Evolutionary conservation across 2,113 vertebrate genomes (phyloP), one percentile per base, ranked within the genome.

Genomic region (Isichthys henryi): DNA sequence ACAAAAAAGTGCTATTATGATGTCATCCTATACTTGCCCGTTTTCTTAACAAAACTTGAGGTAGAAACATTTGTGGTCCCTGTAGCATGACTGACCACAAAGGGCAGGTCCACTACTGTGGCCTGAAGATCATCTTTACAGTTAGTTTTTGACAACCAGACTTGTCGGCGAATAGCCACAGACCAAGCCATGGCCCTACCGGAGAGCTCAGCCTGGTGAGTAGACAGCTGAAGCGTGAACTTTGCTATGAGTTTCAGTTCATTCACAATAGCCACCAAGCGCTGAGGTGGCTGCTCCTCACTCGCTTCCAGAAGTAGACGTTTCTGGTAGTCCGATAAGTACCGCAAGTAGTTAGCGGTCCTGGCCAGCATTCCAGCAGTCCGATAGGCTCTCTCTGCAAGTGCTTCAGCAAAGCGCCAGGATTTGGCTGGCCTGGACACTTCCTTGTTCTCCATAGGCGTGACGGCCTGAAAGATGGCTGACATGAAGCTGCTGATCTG

Each of bases 301-400:
- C 74, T 80, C 17, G 17, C 74, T 43, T 80, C 74, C 35, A 80
- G 35, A 80, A 80, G 74, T 35, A 80, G 74, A 43, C 17, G 74
- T 80, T 43, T 80, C 74, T 80, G 74, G 74, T 80, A 80, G 74
- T 80, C 74, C 5, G 74, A 80, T 80, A 80, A 80, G 74, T 80
- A 80, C 11, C 74, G 74, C 35, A 80, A 19, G 74, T 80, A 43
- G 74, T 80, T 80, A 43, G 74, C 17, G 35, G 74, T 80, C 74
- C 35, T 43, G 35, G 35, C 35, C 74, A 80, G 74, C 74, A 80
- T 80, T 7, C 74, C 74, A 6, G 74, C 74, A 35, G 74, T 43
- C 35, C 19, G 74, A 80, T 80, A 80, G 31, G 6, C 74, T 80
- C 35, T 80, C 74, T 39, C 74, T 39, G 74, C 74, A 19, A 80